Evolutionary conservation across 2,797 vertebrate genomes (phyloP).

Genomic region (Trachurus trachurus): DNA sequence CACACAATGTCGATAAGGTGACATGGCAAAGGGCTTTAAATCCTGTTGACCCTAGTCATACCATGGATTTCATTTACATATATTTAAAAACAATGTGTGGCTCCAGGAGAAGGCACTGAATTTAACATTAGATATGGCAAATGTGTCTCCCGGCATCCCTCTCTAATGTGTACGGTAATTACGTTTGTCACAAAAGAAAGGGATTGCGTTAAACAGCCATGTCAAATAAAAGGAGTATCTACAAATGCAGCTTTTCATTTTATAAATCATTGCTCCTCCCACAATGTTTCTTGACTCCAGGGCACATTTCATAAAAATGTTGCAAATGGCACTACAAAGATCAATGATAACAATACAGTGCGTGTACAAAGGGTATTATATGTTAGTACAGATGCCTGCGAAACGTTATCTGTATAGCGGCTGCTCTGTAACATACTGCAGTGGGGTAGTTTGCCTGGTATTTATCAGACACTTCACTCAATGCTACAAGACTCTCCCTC

Average conservation of each 20-base stretch:
- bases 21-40: slow-evolving; percentile 20
- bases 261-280: background rate
- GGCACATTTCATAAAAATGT: background rate
- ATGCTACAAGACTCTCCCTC: slow-evolving; percentile 11
- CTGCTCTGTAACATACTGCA: background rate
- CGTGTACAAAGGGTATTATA: background rate
- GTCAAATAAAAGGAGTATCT: background rate
- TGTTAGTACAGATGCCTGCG: background rate
- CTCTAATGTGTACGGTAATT: background rate
- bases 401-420: background rate
- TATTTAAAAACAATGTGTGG: slow-evolving; percentile 28
- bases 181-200: background rate
- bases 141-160: slow-evolving; percentile 19
- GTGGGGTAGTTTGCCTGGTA: background rate
- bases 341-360: background rate
- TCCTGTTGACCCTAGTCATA: slow-evolving; percentile 39
- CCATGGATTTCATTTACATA: slow-evolving; percentile 42
- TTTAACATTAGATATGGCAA: slow-evolving; percentile 25
- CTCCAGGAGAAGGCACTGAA: slow-evolving; percentile 5
- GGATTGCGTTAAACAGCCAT: background rate
- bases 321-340: background rate
- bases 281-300: background rate
- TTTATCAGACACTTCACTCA: slow-evolving; percentile 20
- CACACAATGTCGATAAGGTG: slow-evolving; percentile 3
- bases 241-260: background rate